Evolutionary conservation across 2,888 invertebrate species (phyloP).

Genomic region (Elmis aenea): DNA sequence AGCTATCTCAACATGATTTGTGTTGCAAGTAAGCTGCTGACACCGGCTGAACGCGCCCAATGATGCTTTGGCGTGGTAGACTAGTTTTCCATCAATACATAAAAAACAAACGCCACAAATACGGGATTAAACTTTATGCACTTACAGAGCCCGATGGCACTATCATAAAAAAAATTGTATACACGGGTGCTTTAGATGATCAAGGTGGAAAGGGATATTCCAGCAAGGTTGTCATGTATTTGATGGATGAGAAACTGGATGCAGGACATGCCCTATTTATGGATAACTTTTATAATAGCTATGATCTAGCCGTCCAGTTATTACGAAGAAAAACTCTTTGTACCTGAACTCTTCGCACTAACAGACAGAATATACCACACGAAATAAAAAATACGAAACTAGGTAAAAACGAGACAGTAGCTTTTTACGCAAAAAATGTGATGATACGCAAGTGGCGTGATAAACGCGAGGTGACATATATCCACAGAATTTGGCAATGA

Average conservation of each 20-base stretch:
- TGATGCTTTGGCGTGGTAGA: slow-evolving; percentile 25
- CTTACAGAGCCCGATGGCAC: slow-evolving; percentile 23
- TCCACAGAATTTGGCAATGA: slow-evolving; percentile 1
- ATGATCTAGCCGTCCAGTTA: background rate
- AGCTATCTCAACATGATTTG: too few species aligned
- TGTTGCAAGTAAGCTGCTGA: too few species aligned
- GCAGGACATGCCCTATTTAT: slow-evolving; percentile 22
- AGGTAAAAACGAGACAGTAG: slow-evolving; percentile 10
- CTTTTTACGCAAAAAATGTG: slow-evolving; percentile 14
- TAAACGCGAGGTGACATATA: slow-evolving; percentile 15
- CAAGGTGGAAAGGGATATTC: slow-evolving; percentile 26
- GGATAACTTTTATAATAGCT: slow-evolving; percentile 17
- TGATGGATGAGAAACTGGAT: slow-evolving; percentile 20
- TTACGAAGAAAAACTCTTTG: background rate
- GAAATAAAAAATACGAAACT: slow-evolving; percentile 10
- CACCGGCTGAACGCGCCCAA: too few species aligned
- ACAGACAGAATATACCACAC: slow-evolving; percentile 5
- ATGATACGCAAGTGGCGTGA: slow-evolving; percentile 33
- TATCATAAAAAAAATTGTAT: slow-evolving; percentile 24
- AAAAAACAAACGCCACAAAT: slow-evolving; percentile 26
- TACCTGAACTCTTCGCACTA: background rate
- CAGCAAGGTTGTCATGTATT: slow-evolving; percentile 21
- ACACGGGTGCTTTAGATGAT: slow-evolving; percentile 23
- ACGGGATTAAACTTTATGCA: slow-evolving; percentile 28
- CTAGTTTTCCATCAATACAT: slow-evolving; percentile 27